Evolutionary conservation across 1,140 invertebrate genomes (phyloP), one percentile per base, ranked within the genome.

Genomic region (Vanessa tameamea): DNA sequence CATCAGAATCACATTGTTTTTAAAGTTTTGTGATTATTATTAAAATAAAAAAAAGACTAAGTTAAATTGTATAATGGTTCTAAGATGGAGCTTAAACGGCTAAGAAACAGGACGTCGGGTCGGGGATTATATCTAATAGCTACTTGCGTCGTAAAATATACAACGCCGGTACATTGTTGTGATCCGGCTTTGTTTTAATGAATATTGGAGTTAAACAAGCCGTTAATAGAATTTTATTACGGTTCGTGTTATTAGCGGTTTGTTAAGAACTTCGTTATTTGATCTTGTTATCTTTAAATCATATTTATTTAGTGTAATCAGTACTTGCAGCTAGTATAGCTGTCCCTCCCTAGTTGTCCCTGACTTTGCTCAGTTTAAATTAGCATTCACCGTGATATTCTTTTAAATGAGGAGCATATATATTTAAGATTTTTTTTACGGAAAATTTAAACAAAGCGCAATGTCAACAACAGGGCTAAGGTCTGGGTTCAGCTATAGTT

Each of bases 181-280:
- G 55, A 75, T 75, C 71, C 64, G 70, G 69, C 69, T 75, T 69
- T 74, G 65, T 70, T 72, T 72, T 77, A 77, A 77, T 77, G 75
- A 79, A 77, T 77, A 75, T 79, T 65, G 75, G 72, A 79, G 66
- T 79, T 77, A 79, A 74, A 77, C 78, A 79, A 79, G 69, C 72
- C 72, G 65, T 79, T 79, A 76, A 75, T 74, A 57, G 72, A 74
- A 75, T 77, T 75, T 64, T 69, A 31, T 72, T 61, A 53, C 48
- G 53, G 55, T 57, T 68, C 69, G 9, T 63, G 64, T 23, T 64
- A 51, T 69, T 37, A 64, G 57, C 64, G 63, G 47, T 14, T 61
- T 61, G 53, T 71, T 66, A 66, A 53, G 55, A 71, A 55, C 53
- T 75, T 71, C 55, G 68, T 69, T n/a, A 50, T 71, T 51, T 37